A percentile compares a stretch with the other conserved stretches of the same genome.
These are phyloP conservation scores for Agapornis roseicollis DNA, from an alignment of 2,113 vertebrate species.

Conservation along the genomic window DNA sequence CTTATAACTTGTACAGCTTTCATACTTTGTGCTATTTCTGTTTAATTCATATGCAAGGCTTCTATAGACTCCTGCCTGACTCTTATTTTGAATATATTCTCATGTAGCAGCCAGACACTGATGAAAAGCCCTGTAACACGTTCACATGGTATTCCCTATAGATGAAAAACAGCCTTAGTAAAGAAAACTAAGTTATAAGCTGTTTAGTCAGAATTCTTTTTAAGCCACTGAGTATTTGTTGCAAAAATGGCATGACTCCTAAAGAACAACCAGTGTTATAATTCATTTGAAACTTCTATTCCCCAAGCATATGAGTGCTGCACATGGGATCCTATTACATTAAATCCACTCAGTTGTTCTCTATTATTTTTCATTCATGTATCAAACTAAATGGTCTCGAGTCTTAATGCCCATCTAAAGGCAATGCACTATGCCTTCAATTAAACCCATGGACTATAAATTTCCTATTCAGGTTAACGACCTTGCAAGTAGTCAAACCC, in stretches of 20 bases:
- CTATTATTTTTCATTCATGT: not conserved
- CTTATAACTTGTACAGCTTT: not conserved
- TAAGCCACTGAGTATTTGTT: not conserved
- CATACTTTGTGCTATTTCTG: not conserved
- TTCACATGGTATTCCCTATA: not conserved
- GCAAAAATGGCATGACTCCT: not conserved
- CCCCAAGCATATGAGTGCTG: not conserved
- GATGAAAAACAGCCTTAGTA: conserved; percentile 16
- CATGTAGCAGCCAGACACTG: not conserved
- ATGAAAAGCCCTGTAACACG: not conserved
- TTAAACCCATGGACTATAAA: not conserved
- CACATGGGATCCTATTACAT: not conserved
- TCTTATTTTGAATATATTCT: conserved; percentile 42
- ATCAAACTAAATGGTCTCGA: not conserved
- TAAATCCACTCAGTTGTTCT: not conserved
- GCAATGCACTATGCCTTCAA: not conserved
- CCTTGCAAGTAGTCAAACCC: not conserved
- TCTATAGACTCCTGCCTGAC: not conserved
- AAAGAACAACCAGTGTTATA: not conserved
- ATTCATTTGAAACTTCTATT: not conserved
- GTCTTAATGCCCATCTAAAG: not conserved
- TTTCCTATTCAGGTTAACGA: not conserved
- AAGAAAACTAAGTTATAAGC: conserved; percentile 13
- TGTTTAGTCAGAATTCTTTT: conserved; percentile 35
- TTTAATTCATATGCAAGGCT: not conserved